Percentiles rank a stretch among this genome's conserved stretches.
These are phyloP conservation scores for Holothuria leucospilota DNA, from an alignment of 53 echinoderm and acorn worm species.

Conservation along the genomic window DNA sequence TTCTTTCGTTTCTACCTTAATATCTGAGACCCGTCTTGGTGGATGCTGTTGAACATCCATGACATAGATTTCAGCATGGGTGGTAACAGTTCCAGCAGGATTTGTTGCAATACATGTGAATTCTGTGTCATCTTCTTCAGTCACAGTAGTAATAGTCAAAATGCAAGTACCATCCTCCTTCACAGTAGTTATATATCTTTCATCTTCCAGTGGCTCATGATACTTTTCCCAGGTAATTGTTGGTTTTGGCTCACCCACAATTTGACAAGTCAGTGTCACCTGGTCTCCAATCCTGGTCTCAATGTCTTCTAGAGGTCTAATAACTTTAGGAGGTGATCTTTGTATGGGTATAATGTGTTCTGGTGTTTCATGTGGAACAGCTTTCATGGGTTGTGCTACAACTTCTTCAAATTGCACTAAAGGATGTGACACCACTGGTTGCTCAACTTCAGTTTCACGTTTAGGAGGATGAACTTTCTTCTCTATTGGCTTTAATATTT, in stretches of 20 bases:
- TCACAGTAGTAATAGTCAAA: conserved; percentile 81
- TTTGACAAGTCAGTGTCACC: conserved; percentile 75
- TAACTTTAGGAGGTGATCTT: conserved; percentile 66
- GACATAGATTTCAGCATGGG: conserved; percentile 86
- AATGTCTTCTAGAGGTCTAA: conserved; percentile 71
- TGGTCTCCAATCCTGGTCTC: conserved; percentile 73
- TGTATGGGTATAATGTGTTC: conserved; percentile 38
- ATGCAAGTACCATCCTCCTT: conserved; percentile 81
- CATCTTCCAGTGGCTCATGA: conserved; percentile 72
- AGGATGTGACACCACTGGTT: conserved; percentile 36
- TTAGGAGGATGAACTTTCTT: conserved; percentile 25
- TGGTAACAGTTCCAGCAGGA: conserved; percentile 83
- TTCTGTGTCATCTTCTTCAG: conserved; percentile 85
- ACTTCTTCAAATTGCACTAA: conserved; percentile 66
- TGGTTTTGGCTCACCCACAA: conserved; percentile 82
- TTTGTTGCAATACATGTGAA: conserved; percentile 92
- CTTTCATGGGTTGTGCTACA: conserved; percentile 61
- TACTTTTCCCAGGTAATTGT: conserved; percentile 75
- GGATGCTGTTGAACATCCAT: conserved; percentile 52
- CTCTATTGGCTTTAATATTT: conserved; percentile 7
- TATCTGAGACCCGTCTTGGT: conserved; percentile 44
- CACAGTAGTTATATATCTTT: conserved; percentile 72
- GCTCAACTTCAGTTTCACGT: conserved; percentile 53
- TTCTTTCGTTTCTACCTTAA: conserved; percentile 54
- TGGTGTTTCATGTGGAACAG: conserved; percentile 22